Conservation (phyloP, 2,797 vertebrate species). For the Tragelaphus oryx region DNA sequence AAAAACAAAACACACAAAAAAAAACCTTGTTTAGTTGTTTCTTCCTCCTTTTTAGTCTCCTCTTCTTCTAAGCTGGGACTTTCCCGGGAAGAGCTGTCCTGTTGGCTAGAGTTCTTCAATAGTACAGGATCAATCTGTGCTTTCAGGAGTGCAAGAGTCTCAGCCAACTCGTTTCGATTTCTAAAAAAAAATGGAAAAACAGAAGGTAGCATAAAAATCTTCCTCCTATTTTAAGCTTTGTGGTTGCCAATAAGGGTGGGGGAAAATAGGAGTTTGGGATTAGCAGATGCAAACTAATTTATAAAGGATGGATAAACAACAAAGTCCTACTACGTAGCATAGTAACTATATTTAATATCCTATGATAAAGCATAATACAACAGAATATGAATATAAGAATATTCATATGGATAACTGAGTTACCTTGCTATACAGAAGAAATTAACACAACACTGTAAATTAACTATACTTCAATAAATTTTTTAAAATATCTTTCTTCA, state of each 20-base stretch:
- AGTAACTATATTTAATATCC: neutral
- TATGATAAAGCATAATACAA: neutral
- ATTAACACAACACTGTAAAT: neutral
- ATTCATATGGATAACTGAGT: neutral
- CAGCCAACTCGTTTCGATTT: conserved; percentile 93
- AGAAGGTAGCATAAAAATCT: conserved; percentile 42
- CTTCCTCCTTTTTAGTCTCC: conserved; percentile 82
- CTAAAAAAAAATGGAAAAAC: conserved; percentile 80
- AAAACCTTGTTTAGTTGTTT: conserved; percentile 82
- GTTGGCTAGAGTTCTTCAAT: conserved; percentile 84
- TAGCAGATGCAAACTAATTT: neutral
- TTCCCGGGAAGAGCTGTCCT: conserved; percentile 81
- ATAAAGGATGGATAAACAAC: neutral
- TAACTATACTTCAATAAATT: neutral
- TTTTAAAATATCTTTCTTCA: conserved; percentile 11
- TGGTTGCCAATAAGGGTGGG: neutral
- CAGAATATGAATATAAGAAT: neutral
- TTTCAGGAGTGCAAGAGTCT: conserved; percentile 94
- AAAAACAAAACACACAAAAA: conserved; percentile 72
- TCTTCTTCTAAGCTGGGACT: conserved; percentile 84
- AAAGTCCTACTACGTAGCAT: neutral
- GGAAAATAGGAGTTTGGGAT: neutral
- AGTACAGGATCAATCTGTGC: conserved; percentile 90
- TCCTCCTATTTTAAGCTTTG: conserved; percentile 12
- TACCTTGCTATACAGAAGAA: neutral